phyloP scores from a whole-genome alignment of 1,140 invertebrate species.

The Adelges cooleyi region DNA sequence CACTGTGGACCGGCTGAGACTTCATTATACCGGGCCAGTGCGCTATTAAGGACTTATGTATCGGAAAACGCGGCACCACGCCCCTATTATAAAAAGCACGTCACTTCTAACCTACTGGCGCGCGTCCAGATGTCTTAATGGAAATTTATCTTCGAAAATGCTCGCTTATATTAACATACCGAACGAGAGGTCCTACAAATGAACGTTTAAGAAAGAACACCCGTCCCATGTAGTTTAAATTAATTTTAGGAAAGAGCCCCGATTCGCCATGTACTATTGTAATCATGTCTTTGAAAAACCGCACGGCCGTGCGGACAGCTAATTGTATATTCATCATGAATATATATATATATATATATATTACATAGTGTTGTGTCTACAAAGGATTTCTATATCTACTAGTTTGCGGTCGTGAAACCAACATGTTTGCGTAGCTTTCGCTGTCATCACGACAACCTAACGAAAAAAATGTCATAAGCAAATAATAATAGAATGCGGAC shows the following conservation, averaged over 20 bases:
- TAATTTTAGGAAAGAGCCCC: background rate
- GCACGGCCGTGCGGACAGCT: background rate
- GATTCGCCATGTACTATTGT: no score
- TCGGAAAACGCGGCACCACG: background rate
- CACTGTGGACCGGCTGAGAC: background rate
- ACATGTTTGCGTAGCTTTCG: no score
- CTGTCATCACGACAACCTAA: no score
- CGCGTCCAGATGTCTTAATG: background rate
- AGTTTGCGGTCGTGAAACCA: background rate
- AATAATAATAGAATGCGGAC: no score
- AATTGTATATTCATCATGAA: background rate
- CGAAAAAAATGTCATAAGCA: no score
- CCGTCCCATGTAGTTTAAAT: no score
- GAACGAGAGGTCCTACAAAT: background rate
- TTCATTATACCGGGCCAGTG: background rate
- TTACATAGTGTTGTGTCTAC: no score
- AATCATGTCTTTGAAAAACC: constrained; percentile 3
- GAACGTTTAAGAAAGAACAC: background rate
- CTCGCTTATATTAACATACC: constrained; percentile 5
- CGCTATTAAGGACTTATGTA: background rate
- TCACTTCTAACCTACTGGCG: constrained; percentile 7
- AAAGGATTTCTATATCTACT: background rate
- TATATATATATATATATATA: no score
- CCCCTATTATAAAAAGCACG: background rate
- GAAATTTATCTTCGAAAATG: background rate